Conservation (phyloP, 2,797 vertebrate species). For the Myioborus melanocephalus region DNA sequence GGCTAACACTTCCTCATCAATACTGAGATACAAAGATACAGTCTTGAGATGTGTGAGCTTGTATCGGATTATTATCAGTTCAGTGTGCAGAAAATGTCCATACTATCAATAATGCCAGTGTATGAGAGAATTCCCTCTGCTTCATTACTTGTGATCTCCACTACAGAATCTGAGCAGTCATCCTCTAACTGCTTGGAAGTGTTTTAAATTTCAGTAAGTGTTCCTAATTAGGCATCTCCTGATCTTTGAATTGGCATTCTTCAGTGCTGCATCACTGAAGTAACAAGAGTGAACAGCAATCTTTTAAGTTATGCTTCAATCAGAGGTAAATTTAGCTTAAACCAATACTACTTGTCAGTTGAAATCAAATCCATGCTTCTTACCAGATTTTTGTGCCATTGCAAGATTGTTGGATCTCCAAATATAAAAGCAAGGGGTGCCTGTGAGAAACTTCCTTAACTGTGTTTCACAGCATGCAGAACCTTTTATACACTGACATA, state of each 20-base stretch:
- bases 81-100: neutral
- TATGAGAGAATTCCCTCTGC: neutral
- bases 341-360: neutral
- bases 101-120: neutral
- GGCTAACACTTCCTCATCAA: neutral
- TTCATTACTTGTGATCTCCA: neutral
- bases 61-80: neutral
- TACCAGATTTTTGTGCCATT: neutral
- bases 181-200: neutral
- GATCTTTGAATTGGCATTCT: neutral
- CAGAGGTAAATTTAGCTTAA: neutral
- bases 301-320: neutral
- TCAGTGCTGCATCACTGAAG: neutral
- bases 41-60: neutral
- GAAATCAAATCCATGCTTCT: neutral
- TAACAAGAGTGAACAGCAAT: neutral
- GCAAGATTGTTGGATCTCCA: neutral
- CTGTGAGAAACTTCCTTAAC: constrained; percentile 15
- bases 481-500: constrained; percentile 32
- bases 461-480: neutral
- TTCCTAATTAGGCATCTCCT: neutral
- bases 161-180: neutral
- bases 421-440: neutral
- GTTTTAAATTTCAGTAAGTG: neutral
- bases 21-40: neutral